Base-by-base conservation (phyloP, 2,113 vertebrate genomes). In the Ptilonorhynchus violaceus region DNA sequence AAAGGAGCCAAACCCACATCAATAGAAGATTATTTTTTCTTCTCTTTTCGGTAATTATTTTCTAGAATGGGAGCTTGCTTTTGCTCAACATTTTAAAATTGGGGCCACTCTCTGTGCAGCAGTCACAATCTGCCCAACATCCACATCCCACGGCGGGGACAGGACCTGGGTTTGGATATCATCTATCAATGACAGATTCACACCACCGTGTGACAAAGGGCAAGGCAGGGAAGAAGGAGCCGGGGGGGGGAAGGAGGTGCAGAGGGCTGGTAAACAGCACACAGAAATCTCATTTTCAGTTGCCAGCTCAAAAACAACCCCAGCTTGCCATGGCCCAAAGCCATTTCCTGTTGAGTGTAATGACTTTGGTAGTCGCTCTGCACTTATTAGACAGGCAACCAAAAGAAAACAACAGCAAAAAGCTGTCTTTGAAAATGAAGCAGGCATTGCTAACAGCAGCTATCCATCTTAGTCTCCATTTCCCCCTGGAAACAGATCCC, bases 331-430 rank as follows among this genome's bases (percentile, higher is more conserved):
- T 92, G 83, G 88, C 93, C 88, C 90, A 92, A 62, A 93, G 91
- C 91, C 92, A 91, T 93, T 96, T 96, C 89, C 91, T 91, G 73
- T 86, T 81, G 91, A 89, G 66, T 53, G 28, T 33, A 88, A 94
- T 85, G 88, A 91, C 73, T 93, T 89, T 58, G 30, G 68, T 95
- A 46, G 88, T 85, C 89, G 67, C 47, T 90, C 70, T 90, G 82
- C 67, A 74, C 78, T 93, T 88, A 78, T 39, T 81, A 90, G 64
- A 92, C n/a, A 85, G 35, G 35, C 46, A 33, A 91, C 44, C 22
- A 53, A 74, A 76, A 80, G 76, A 84, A 55, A 37, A 18, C 30
- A 91, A 64, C 37, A 62, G 33, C 53, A 66, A 85, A 92, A 87
- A 78, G 7, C 60, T 81, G 76, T 19, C 73, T 74, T 67, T 81